Conservation (phyloP, 2,888 invertebrate species). For the Cosmorhoe ocellata region DNA sequence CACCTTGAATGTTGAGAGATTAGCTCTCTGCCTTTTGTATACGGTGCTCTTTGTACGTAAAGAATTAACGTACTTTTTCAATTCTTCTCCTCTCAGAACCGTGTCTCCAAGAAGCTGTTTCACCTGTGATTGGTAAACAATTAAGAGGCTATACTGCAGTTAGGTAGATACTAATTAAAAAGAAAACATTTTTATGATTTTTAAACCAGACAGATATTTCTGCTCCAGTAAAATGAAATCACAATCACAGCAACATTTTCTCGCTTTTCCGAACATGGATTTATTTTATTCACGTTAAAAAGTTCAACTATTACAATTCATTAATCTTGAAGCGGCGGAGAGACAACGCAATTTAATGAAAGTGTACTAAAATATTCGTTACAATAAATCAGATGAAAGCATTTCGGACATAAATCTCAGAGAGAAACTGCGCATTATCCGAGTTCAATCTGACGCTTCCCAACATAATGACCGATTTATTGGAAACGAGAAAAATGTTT, state of each 20-base stretch:
- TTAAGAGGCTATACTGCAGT: no score
- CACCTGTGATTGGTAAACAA: slow-evolving; percentile 49
- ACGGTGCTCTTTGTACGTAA: slow-evolving; percentile 90
- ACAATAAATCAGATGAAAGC: slow-evolving; percentile 43
- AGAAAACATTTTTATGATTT: no score
- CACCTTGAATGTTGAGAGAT: slow-evolving; percentile 87
- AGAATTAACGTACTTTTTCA: slow-evolving; percentile 92
- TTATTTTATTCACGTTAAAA: slow-evolving; percentile 6
- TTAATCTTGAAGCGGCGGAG: slow-evolving; percentile 20
- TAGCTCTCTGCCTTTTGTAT: slow-evolving; percentile 91
- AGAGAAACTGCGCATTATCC: slow-evolving; percentile 52
- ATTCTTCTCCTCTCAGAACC: slow-evolving; percentile 90
- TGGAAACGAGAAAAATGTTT: slow-evolving; percentile 62
- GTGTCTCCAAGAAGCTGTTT: slow-evolving; percentile 84
- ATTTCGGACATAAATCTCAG: slow-evolving; percentile 46
- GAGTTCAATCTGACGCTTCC: slow-evolving; percentile 46
- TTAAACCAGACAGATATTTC: slow-evolving; percentile 7
- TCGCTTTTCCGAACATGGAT: neutral
- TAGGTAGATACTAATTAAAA: no score
- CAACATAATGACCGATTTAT: slow-evolving; percentile 64
- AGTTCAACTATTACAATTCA: slow-evolving; percentile 20
- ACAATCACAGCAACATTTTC: slow-evolving; percentile 4
- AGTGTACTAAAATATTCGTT: slow-evolving; percentile 31
- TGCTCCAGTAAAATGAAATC: slow-evolving; percentile 5
- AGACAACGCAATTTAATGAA: slow-evolving; percentile 26